These are phyloP conservation scores for Parotocinclus haroldoi DNA, from an alignment of 2,797 vertebrate species.

Conservation along the genomic window DNA sequence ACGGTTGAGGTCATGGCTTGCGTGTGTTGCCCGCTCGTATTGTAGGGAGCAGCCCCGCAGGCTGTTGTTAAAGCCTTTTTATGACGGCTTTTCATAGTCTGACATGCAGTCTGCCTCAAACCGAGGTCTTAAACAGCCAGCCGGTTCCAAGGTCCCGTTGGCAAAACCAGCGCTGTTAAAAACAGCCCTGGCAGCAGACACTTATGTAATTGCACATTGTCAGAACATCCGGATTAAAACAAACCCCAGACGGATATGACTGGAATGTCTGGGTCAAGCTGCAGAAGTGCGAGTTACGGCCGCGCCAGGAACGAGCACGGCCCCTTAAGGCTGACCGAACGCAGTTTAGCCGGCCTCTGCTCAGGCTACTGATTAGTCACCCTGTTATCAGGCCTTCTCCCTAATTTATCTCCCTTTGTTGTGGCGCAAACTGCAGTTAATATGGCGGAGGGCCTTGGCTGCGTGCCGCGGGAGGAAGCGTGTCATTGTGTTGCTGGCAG, in stretches of 20 bases:
- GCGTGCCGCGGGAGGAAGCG: slow-evolving; percentile 69
- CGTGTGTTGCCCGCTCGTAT: neutral
- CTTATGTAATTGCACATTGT: slow-evolving; percentile 33
- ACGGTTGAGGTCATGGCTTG: neutral
- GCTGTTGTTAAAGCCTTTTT: slow-evolving; percentile 1
- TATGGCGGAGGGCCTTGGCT: slow-evolving; percentile 63
- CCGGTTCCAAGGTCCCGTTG: slow-evolving; percentile 7
- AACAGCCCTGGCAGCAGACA: slow-evolving; percentile 19
- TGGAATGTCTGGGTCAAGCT: slow-evolving; percentile 41
- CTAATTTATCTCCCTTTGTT: slow-evolving; percentile 72
- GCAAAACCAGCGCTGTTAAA: slow-evolving; percentile 1
- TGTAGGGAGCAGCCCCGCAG: neutral
- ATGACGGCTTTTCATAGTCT: neutral
- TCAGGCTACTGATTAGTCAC: slow-evolving; percentile 70
- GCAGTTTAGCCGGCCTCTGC: slow-evolving; percentile 60
- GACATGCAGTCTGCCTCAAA: neutral
- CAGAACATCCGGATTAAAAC: slow-evolving; percentile 23
- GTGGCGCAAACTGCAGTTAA: slow-evolving; percentile 63
- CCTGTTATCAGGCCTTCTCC: slow-evolving; percentile 67
- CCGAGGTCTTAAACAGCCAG: neutral
- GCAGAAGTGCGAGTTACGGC: slow-evolving; percentile 22
- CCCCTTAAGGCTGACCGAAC: slow-evolving; percentile 60
- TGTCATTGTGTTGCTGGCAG: slow-evolving; percentile 71
- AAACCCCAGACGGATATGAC: slow-evolving; percentile 24
- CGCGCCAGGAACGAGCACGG: slow-evolving; percentile 4